These are phyloP conservation scores for Bos indicus DNA, from an alignment of 2,113 vertebrate genomes.

Conservation along the genomic window DNA sequence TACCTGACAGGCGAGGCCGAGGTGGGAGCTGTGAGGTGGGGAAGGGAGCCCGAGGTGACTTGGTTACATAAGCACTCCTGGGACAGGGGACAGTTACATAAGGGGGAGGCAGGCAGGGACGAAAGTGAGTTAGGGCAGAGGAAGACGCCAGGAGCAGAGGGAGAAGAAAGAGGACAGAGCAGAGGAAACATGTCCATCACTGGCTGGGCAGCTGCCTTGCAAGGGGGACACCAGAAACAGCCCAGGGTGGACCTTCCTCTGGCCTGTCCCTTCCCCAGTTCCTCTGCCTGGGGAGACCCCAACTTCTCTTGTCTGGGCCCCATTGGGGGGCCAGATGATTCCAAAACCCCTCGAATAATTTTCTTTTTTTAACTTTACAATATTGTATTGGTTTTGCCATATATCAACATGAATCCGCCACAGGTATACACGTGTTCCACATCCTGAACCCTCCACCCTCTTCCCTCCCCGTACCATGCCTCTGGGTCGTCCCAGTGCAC, in stretches of 20 bases:
- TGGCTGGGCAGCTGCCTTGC: not conserved
- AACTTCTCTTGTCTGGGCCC: not conserved
- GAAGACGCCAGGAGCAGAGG: not conserved
- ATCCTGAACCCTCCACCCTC: too few relatives aligned
- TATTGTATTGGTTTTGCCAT: too few relatives aligned
- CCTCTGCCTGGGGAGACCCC: not conserved
- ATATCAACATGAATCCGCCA: too few relatives aligned
- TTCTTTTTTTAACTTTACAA: not conserved
- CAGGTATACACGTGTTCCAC: too few relatives aligned
- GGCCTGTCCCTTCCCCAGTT: not conserved
- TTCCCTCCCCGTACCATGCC: too few relatives aligned
- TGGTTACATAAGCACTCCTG: slow-evolving; percentile 72
- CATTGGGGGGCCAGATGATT: not conserved
- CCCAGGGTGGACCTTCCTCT: not conserved
- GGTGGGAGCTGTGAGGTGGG: slow-evolving; percentile 39
- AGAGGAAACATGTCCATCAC: fast-evolving
- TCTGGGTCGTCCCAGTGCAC: too few relatives aligned
- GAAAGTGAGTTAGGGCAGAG: not conserved
- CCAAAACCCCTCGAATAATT: not conserved
- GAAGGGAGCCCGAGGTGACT: slow-evolving; percentile 71
- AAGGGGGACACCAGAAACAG: not conserved
- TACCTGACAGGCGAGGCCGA: slow-evolving; percentile 63
- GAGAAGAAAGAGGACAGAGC: not conserved
- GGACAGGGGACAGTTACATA: slow-evolving; percentile 67
- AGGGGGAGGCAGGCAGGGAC: not conserved